phyloP scores from a whole-genome alignment of 2,797 vertebrate genomes.

The Gadopsis bispinosus region DNA sequence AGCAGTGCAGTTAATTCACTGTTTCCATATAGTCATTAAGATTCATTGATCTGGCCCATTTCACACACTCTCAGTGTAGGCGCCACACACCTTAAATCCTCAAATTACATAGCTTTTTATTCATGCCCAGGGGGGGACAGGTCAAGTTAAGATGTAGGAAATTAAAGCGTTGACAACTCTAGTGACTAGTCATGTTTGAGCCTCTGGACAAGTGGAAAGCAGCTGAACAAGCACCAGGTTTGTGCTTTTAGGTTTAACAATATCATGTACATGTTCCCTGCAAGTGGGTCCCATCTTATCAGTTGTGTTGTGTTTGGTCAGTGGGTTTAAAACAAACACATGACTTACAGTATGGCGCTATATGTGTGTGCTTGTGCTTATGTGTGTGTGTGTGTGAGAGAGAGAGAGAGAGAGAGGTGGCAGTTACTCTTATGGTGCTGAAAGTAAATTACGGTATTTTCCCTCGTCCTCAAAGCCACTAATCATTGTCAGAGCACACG shows the following conservation, averaged over 20 bases:
- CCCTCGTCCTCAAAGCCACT: conserved; percentile 54
- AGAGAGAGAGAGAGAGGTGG: conserved; percentile 5
- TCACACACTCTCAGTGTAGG: not conserved
- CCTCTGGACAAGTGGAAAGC: conserved; percentile 27
- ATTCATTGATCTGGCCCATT: conserved; percentile 8
- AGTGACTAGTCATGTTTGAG: conserved; percentile 9
- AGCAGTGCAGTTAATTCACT: conserved; percentile 48
- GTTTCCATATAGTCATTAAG: conserved; percentile 20
- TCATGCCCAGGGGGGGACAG: not conserved
- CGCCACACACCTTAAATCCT: not conserved
- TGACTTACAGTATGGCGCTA: conserved; percentile 32
- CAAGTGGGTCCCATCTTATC: conserved; percentile 45
- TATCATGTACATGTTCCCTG: conserved; percentile 37
- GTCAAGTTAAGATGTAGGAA: conserved; percentile 7
- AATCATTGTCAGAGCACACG: conserved; percentile 67
- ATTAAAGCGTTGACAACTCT: not conserved
- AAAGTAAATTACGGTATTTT: conserved; percentile 71
- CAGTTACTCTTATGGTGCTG: conserved; percentile 29
- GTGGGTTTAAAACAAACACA: conserved; percentile 62
- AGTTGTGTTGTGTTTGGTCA: conserved; percentile 65
- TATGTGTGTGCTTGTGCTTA: conserved; percentile 12
- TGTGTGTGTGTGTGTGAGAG: conserved; percentile 1
- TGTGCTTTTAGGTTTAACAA: conserved; percentile 36
- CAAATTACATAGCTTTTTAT: not conserved
- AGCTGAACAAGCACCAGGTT: conserved; percentile 57